Percentiles rank a stretch among this genome's conserved stretches.
These are phyloP conservation scores for Clarias batrachus DNA, from an alignment of 2,113 vertebrate species.

Conservation along the genomic window DNA sequence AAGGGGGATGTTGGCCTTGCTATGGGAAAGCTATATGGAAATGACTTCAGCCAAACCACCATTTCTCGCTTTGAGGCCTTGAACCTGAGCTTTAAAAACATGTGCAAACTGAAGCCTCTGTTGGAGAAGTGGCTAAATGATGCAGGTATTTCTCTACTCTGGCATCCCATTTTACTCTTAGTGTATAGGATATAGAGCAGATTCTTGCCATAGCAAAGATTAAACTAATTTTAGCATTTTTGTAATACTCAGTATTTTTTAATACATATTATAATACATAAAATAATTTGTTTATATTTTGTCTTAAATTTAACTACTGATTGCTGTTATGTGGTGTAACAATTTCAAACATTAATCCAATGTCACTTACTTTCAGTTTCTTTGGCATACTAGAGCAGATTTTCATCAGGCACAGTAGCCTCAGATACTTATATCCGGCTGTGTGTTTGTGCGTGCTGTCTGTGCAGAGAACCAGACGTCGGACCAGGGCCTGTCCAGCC, in stretches of 20 bases:
- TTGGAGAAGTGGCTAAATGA: slow-evolving; percentile 99
- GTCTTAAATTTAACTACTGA: not conserved
- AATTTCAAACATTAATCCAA: not conserved
- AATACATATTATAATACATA: too few species aligned
- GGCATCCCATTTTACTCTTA: not conserved
- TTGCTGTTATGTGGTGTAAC: not conserved
- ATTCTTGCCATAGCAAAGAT: slow-evolving; percentile 9
- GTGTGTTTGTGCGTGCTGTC: slow-evolving; percentile 66
- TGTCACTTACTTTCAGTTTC: not conserved
- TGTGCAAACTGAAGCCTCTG: slow-evolving; percentile 99
- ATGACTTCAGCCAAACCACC: slow-evolving; percentile 99
- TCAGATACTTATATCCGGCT: slow-evolving; percentile 78
- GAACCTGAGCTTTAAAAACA: slow-evolving; percentile 99
- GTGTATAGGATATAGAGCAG: slow-evolving; percentile 40
- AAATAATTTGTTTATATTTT: too few species aligned
- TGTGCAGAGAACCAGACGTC: slow-evolving; percentile 94
- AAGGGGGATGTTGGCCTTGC: slow-evolving; percentile 98
- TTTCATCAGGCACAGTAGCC: not conserved
- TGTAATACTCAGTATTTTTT: not conserved
- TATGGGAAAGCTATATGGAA: slow-evolving; percentile 99
- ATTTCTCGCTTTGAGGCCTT: slow-evolving; percentile 99
- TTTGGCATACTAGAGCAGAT: not conserved
- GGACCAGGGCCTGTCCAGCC: slow-evolving; percentile 92
- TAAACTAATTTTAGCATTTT: not conserved
- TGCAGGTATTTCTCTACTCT: slow-evolving; percentile 83